Percentiles rank a stretch among this genome's conserved stretches.
Evolutionary conservation across 2,797 vertebrate species (phyloP).

Genomic region (Podarcis lilfordi): DNA sequence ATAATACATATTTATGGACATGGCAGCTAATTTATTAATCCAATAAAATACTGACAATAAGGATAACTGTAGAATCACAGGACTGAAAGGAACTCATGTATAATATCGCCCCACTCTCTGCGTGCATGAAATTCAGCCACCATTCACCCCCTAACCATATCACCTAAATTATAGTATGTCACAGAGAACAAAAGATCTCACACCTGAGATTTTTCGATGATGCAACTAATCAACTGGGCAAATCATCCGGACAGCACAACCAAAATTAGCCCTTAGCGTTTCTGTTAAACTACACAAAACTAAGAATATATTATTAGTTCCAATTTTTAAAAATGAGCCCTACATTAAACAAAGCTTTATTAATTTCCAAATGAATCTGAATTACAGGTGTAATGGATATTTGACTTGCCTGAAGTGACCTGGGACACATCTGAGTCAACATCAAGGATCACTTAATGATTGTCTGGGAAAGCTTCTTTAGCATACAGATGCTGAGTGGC

Average conservation of each 20-base stretch:
- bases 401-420: background rate
- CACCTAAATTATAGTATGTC: background rate
- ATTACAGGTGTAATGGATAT: background rate
- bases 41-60: background rate
- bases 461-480: background rate
- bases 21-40: background rate
- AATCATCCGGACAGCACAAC: background rate
- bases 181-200: background rate
- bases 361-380: background rate
- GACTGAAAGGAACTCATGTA: background rate
- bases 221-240: background rate
- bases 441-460: background rate
- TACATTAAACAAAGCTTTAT: background rate
- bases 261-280: background rate
- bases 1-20: background rate
- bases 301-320: background rate
- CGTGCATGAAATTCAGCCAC: background rate
- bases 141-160: background rate
- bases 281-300: slow-evolving; percentile 5
- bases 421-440: background rate
- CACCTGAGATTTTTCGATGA: background rate
- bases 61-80: background rate
- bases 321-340: background rate
- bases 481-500: background rate
- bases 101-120: background rate